Base-by-base conservation (phyloP, 2,113 vertebrate genomes). In the Nematolebias whitei region DNA sequence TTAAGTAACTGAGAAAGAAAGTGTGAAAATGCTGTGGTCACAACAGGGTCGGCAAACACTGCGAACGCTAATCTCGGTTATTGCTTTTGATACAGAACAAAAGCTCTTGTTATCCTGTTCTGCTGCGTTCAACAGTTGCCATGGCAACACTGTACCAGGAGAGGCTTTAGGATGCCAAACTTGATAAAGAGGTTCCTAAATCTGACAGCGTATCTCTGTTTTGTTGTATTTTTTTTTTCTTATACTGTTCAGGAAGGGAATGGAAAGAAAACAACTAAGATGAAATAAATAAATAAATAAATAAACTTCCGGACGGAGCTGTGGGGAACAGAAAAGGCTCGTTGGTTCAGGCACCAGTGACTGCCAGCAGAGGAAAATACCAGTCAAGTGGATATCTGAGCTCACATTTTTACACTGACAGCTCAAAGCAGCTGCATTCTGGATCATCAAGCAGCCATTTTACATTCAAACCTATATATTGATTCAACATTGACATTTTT, bases 281-380 rank as follows among this genome's bases (percentile, higher is more conserved):
- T 16, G 71, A 51, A 73, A 59, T 47, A 56, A 52, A 77, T 63
- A 23, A 15, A 71, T 40, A 78, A 56, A 51, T 53, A 49, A 77
- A 70, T 60, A 89, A 58, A 64, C 68, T 76, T 76, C 82, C 69
- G 74, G 80, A 82, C 38, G 8, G 62, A 85, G 75, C 75, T 63
- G 79, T 71, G 70, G 58, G 76, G 78, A 80, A 70, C 72, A 67
- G 80, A 84, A 86, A 78, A 69, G 60, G 62, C 78, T 61, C 64
- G 2, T n/a, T 54, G 70, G 68, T 78, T 83, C 68, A 82, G 65
- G 63, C 70, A 40, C 50, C 45, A 63, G 45, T 15, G 16, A 50
- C 79, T 82, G 86, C 83, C 87, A 86, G 58, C 79, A 78, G 79
- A 84, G 64, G 43, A 68, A 83, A 74, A 76, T 48, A 79, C 63